These are phyloP conservation scores for Oreochromis tanganicae DNA, from an alignment of 2,113 vertebrate species.

Conservation along the genomic window DNA sequence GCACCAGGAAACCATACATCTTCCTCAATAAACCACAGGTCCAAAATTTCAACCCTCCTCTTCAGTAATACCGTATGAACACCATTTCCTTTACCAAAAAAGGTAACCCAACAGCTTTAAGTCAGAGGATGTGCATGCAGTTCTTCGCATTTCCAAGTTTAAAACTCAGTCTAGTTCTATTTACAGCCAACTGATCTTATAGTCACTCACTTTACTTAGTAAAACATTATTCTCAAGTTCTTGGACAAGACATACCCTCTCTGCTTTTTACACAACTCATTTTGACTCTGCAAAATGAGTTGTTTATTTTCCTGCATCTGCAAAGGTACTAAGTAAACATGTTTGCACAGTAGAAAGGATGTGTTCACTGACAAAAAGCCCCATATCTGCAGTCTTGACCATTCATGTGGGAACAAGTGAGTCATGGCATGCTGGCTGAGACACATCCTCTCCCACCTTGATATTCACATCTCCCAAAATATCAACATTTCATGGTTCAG, in stretches of 20 bases:
- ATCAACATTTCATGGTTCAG: not conserved
- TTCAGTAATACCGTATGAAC: not conserved
- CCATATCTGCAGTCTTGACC: constrained; percentile 9
- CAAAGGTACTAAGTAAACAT: not conserved
- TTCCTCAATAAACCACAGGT: not conserved
- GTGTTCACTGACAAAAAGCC: constrained; percentile 13
- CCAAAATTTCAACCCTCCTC: not conserved
- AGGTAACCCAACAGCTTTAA: not conserved
- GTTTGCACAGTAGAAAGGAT: not conserved
- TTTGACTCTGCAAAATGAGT: not conserved
- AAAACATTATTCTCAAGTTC: not conserved
- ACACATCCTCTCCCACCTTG: not conserved
- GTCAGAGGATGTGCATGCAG: not conserved
- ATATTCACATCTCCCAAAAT: not conserved
- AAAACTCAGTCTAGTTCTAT: not conserved
- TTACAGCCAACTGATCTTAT: not conserved
- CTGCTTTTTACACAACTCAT: not conserved
- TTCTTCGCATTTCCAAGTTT: not conserved
- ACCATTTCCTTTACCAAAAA: not conserved
- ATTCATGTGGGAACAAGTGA: constrained; percentile 18
- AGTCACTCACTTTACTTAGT: not conserved
- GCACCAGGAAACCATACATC: not conserved
- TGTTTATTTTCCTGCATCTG: not conserved
- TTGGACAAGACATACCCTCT: not conserved
- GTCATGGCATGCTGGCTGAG: constrained; percentile 2